Percentiles rank a stretch among this genome's conserved stretches.
Conservation (phyloP, 2,888 invertebrate genomes). For the Dynastes grantii region DNA sequence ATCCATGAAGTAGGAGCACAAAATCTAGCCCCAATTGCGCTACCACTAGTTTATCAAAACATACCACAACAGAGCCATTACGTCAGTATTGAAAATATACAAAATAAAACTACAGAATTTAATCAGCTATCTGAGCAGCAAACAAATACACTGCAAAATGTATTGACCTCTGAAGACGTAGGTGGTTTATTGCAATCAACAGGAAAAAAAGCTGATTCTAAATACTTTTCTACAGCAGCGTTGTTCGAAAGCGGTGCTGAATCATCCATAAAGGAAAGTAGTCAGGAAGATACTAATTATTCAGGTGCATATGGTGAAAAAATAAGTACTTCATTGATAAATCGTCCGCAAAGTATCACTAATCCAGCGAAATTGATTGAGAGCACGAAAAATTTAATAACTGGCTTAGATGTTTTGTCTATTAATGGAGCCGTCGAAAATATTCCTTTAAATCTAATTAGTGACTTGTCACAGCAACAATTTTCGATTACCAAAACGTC, state of each 20-base stretch:
- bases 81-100: constrained; percentile 10
- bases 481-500: constrained; percentile 17
- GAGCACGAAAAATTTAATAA: constrained; percentile 76
- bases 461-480: constrained; percentile 17
- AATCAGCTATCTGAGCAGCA: not conserved
- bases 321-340: constrained; percentile 56
- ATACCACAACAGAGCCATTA: constrained; percentile 30
- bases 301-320: constrained; percentile 65
- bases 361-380: constrained; percentile 71
- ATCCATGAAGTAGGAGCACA: not conserved
- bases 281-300: constrained; percentile 6
- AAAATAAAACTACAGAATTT: constrained; percentile 21
- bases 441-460: constrained; percentile 22
- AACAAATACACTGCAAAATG: not conserved
- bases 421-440: constrained; percentile 71
- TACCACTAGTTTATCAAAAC: constrained; percentile 35
- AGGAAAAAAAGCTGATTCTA: constrained; percentile 1
- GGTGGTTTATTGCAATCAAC: not conserved
- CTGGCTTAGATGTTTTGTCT: constrained; percentile 77
- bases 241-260: constrained; percentile 48
- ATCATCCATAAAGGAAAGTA: constrained; percentile 32
- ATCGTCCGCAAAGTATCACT: constrained; percentile 33
- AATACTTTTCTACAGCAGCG: constrained; percentile 35
- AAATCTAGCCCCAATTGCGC: constrained; percentile 25
- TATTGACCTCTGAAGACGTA: not conserved